Evolutionary conservation across 2,113 vertebrate species (phyloP).

Genomic region (Lanius ludovicianus): DNA sequence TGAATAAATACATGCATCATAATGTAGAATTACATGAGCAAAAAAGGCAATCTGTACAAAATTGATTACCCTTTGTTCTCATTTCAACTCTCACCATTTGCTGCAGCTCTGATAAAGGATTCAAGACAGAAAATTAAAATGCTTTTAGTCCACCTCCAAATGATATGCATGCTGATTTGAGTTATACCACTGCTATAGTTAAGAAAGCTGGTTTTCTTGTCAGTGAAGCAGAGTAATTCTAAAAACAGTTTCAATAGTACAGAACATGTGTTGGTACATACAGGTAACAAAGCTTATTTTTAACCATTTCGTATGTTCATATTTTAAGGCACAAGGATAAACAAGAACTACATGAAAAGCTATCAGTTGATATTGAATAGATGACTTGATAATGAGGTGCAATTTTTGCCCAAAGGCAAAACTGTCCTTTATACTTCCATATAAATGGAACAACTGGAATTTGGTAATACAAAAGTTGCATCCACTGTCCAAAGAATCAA

Average conservation of each 20-base stretch:
- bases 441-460: not conserved
- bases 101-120: constrained; percentile 34
- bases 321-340: constrained; percentile 86
- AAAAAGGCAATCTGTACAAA: constrained; percentile 65
- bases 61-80: constrained; percentile 48
- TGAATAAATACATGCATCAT: constrained; percentile 78
- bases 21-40: constrained; percentile 67
- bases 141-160: constrained; percentile 20
- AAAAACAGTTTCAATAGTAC: constrained; percentile 16
- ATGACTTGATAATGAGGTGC: constrained; percentile 4
- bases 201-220: constrained; percentile 37
- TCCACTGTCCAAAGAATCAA: not conserved
- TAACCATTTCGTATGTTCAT: constrained; percentile 41
- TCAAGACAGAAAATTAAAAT: constrained; percentile 5
- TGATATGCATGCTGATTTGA: constrained; percentile 18
- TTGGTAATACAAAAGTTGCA: not conserved
- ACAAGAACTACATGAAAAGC: constrained; percentile 70
- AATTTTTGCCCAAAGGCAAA: constrained; percentile 10
- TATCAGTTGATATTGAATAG: constrained; percentile 19
- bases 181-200: not conserved
- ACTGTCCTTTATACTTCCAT: not conserved
- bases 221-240: constrained; percentile 34
- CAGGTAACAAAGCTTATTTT: constrained; percentile 41
- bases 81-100: constrained; percentile 37
- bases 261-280: constrained; percentile 26